Evolutionary conservation across 2,888 invertebrate species (phyloP).

Genomic region (Andrena marginata): DNA sequence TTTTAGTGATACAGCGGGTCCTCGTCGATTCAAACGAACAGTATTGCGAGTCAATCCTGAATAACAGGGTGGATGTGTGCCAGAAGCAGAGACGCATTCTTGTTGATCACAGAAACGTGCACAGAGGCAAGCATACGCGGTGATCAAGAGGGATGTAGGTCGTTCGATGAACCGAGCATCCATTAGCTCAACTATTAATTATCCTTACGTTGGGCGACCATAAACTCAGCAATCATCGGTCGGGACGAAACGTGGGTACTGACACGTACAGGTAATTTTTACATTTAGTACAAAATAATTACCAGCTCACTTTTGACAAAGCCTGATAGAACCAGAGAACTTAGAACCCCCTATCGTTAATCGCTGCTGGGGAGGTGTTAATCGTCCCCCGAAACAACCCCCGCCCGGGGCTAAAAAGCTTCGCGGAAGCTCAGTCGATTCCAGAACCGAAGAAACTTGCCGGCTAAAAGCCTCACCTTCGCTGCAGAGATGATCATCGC

Average conservation of each 20-base stretch:
- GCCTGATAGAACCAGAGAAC: background rate
- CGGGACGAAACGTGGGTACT: no score
- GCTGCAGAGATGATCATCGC: slow-evolving; percentile 37
- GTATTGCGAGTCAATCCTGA: slow-evolving; percentile 29
- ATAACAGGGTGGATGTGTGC: slow-evolving; percentile 40
- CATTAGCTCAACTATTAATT: slow-evolving; percentile 6
- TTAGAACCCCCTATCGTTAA: background rate
- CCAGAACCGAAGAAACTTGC: slow-evolving; percentile 10
- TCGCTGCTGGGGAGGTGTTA: background rate
- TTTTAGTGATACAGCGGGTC: slow-evolving; percentile 44
- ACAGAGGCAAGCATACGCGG: background rate
- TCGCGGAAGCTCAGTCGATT: background rate
- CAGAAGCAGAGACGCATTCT: slow-evolving; percentile 32
- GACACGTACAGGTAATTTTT: background rate
- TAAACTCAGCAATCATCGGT: no score
- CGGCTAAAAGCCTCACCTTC: slow-evolving; percentile 13
- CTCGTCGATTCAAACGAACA: slow-evolving; percentile 43
- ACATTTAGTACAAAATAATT: background rate
- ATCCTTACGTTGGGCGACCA: background rate
- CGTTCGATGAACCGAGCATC: background rate
- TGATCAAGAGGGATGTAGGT: background rate
- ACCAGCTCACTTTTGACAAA: background rate
- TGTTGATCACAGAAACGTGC: slow-evolving; percentile 18
- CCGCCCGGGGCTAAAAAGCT: slow-evolving; percentile 1
- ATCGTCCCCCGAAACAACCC: slow-evolving; percentile 1